Evolutionary conservation across 2,113 vertebrate genomes (phyloP).

Genomic region (Neoarius graeffei): DNA sequence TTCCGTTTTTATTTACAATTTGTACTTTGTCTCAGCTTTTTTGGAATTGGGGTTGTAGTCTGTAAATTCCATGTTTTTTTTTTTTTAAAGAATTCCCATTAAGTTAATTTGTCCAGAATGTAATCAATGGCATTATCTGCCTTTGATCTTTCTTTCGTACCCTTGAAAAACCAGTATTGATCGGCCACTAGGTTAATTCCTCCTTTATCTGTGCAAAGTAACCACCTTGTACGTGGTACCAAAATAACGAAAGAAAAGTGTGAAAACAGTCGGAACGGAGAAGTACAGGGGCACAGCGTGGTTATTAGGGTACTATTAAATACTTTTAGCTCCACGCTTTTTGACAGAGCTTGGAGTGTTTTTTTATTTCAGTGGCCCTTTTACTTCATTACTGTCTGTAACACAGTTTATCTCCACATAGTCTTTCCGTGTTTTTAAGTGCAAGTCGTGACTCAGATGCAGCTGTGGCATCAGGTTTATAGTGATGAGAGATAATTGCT

Average conservation of each 20-base stretch:
- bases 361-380: neutral
- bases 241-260: neutral
- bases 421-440: conserved; percentile 2
- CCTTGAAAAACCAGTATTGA: conserved; percentile 4
- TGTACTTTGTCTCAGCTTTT: too few relatives aligned
- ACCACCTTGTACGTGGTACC: neutral
- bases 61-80: neutral
- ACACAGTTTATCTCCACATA: neutral
- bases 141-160: neutral
- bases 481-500: conserved; percentile 19
- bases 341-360: neutral
- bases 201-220: neutral
- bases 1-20: too few relatives aligned
- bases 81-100: neutral
- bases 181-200: conserved; percentile 1
- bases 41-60: too few relatives aligned
- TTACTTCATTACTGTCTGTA: conserved; percentile 13
- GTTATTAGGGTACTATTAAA: neutral
- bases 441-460: conserved; percentile 30
- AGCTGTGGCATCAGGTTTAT: conserved; percentile 17
- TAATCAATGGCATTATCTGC: neutral
- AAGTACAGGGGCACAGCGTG: neutral
- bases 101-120: conserved; percentile 4
- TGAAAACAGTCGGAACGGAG: neutral
- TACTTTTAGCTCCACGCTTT: neutral